phyloP scores from a whole-genome alignment of 1,140 invertebrate species.

The Muscidifurax raptorellus region DNA sequence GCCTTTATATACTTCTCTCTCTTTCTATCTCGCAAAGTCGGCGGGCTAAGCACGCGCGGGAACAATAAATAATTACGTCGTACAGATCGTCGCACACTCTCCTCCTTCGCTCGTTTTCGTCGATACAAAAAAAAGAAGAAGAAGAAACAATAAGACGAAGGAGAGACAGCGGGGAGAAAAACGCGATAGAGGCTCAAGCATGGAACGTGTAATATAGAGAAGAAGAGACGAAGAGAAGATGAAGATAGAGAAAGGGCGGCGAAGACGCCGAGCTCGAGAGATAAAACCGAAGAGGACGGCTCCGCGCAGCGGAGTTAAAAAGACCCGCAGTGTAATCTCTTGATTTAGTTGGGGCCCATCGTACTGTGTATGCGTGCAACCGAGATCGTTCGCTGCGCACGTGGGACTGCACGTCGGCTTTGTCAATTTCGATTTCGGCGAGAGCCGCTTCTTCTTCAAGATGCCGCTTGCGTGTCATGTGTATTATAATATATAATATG shows the following conservation, averaged over 20 bases:
- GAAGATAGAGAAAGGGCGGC: conserved; percentile 37
- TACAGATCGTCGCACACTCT: background rate
- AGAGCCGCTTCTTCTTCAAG: conserved; percentile 17
- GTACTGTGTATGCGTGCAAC: background rate
- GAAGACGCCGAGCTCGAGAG: background rate
- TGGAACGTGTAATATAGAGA: conserved; percentile 17
- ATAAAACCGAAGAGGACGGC: conserved; percentile 33
- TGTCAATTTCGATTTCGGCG: conserved; percentile 20
- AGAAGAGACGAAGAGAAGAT: conserved; percentile 14
- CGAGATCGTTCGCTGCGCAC: background rate
- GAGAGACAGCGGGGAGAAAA: background rate
- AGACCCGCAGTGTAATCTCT: conserved; percentile 59
- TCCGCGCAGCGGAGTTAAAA: conserved; percentile 18
- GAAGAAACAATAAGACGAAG: conserved; percentile 1
- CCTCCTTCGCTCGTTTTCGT: conserved; percentile 19
- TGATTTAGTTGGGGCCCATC: conserved; percentile 62
- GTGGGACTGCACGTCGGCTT: background rate
- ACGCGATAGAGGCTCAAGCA: background rate
- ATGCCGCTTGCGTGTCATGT: too few relatives aligned
- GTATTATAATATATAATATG: background rate
- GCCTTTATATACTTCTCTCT: background rate
- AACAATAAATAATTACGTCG: conserved; percentile 40
- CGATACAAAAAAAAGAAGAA: conserved; percentile 25
- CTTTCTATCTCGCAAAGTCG: background rate
- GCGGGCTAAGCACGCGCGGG: background rate